These are phyloP conservation scores for Camptogramma bilineatum DNA, from an alignment of 2,888 invertebrate species.

Conservation along the genomic window DNA sequence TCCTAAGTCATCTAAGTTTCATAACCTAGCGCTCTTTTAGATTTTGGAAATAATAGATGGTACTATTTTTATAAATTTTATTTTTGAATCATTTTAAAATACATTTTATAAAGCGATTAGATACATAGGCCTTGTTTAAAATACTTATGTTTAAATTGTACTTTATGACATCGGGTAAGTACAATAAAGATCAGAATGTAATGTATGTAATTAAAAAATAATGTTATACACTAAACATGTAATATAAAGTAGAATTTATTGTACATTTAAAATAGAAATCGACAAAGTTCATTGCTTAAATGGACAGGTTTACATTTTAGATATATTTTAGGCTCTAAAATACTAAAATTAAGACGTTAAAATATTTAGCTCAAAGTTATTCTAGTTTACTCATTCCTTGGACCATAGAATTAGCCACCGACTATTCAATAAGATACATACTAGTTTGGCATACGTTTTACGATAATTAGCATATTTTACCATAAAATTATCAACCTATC, in stretches of 20 bases:
- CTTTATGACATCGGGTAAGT: constrained; percentile 60
- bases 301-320: constrained; percentile 59
- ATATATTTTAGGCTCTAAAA: constrained; percentile 60
- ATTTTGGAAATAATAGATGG: constrained; percentile 50
- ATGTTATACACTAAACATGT: constrained; percentile 70
- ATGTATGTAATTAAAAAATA: constrained; percentile 74
- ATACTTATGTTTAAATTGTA: constrained; percentile 61
- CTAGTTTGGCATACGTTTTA: constrained; percentile 64
- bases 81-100: constrained; percentile 77
- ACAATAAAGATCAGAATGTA: constrained; percentile 71
- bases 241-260: constrained; percentile 76
- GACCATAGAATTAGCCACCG: constrained; percentile 62
- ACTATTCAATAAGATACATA: constrained; percentile 62
- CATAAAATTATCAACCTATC: constrained; percentile 40
- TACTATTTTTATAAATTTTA: constrained; percentile 66
- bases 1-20: constrained; percentile 29
- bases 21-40: constrained; percentile 12
- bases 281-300: constrained; percentile 57
- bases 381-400: constrained; percentile 59
- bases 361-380: constrained; percentile 59
- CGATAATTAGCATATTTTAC: constrained; percentile 39
- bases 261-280: constrained; percentile 71
- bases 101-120: constrained; percentile 69
- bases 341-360: constrained; percentile 70
- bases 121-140: constrained; percentile 68